Evolutionary conservation across 2,888 invertebrate species (phyloP).

Genomic region (Coleophora deauratella): DNA sequence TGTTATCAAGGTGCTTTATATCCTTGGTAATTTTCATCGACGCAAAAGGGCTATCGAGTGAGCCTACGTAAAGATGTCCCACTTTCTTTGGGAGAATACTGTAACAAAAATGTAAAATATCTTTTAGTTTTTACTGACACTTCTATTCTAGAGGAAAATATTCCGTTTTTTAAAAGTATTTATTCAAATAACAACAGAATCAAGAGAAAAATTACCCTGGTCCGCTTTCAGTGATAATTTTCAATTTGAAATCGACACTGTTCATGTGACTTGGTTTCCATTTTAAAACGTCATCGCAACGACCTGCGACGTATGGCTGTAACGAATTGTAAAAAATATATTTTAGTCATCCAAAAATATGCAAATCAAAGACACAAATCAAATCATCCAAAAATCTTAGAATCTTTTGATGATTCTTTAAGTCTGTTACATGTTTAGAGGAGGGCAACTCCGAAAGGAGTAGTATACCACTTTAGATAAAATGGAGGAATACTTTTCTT

Average conservation of each 20-base stretch:
- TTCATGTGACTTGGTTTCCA: constrained; percentile 98
- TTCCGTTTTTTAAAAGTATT: too few species aligned
- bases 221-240: constrained; percentile 82
- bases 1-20: constrained; percentile 86
- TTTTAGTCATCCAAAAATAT: too few species aligned
- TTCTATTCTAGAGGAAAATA: too few species aligned
- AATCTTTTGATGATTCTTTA: too few species aligned
- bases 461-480: too few species aligned
- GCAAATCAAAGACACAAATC: too few species aligned
- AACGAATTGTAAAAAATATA: constrained; percentile 19
- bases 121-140: too few species aligned
- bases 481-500: too few species aligned
- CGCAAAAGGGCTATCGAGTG: constrained; percentile 78
- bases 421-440: too few species aligned
- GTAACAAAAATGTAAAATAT: constrained; percentile 22
- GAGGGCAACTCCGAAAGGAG: too few species aligned
- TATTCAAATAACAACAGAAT: too few species aligned
- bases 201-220: constrained; percentile 76
- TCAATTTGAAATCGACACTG: constrained; percentile 95
- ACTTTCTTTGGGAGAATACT: constrained; percentile 80
- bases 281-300: constrained; percentile 90
- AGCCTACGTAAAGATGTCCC: constrained; percentile 87
- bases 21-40: constrained; percentile 86
- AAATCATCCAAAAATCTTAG: too few species aligned
- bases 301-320: constrained; percentile 88